Evolutionary conservation across 2,888 invertebrate species (phyloP), one percentile per base, ranked within the genome.

Genomic region (Linnaemya vulpina): DNA sequence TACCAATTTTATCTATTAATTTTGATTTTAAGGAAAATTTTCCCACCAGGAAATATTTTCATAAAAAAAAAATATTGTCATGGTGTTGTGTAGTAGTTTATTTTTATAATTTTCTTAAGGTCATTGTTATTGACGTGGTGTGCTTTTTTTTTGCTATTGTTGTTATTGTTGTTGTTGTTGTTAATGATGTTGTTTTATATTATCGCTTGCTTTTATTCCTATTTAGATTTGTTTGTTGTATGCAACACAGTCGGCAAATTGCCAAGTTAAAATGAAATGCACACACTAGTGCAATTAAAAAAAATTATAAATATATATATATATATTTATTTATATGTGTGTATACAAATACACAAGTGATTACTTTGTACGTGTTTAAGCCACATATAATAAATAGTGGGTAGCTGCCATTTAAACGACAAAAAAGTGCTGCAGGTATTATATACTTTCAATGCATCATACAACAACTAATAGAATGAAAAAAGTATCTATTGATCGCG

Each of bases 51-150:
- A 81, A 78, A 73, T 75, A 79, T 70, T 73, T 70, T 68, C 20
- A 38, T 62, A 60, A 62, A 20, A 30, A 60, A 62, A 20, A 30
- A 40, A 13, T 70, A 10, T 13, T 65, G 17, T 67, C 38, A 49
- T 15, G 55, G 17, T 30, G 30, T 30, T 30, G 30, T 30, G 30
- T 67, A 43, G 49, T 43, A 60, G 10, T 20, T 35, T 62, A 62
- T 55, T 65, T 81, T 68, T 75, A 73, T 68, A 81, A 76, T 80
- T 76, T 82, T 58, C 75, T 82, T 82, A 85, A 85, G 85, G 85
- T 85, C 85, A 85, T 82, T 85, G 85, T 65, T 82, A 85, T 85
- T 85, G 85, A 85, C 85, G 85, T 85, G 63, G 63, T 63, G 25
- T 9, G 11, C 1, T 53, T 68, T 75, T 62, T 65, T 70, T 75